Conservation (phyloP, 2,113 vertebrate species). For the Pachyramphus minor region DNA sequence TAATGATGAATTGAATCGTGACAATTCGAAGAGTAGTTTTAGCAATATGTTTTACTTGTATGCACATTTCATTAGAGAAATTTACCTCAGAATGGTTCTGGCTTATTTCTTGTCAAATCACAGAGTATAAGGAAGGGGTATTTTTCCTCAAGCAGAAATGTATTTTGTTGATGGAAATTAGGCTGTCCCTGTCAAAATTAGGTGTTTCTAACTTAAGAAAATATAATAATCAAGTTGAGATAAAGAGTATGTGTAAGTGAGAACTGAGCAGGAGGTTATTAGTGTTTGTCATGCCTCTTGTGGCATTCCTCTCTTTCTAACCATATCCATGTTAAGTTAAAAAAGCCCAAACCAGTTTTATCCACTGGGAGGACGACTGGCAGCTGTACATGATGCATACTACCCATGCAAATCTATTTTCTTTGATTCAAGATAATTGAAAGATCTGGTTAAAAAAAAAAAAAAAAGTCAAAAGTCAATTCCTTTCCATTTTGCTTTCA, state of each 20-base stretch:
- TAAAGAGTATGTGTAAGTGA: background rate
- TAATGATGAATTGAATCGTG: background rate
- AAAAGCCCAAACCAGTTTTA: background rate
- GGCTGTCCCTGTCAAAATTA: background rate
- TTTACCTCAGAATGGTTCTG: background rate
- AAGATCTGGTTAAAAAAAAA: background rate
- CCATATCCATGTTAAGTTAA: background rate
- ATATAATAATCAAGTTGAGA: background rate
- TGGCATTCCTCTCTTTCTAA: constrained; percentile 1
- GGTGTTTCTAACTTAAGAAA: background rate
- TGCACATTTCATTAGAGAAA: background rate
- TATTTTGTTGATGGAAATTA: background rate
- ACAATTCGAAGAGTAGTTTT: background rate
- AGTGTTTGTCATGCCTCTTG: constrained; percentile 46
- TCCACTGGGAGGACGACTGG: background rate
- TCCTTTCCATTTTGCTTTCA: background rate
- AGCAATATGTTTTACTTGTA: background rate
- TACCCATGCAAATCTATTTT: background rate
- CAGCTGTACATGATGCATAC: background rate
- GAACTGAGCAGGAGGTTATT: constrained; percentile 26
- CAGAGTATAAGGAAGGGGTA: constrained; percentile 37
- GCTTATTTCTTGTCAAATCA: background rate
- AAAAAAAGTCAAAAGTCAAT: background rate
- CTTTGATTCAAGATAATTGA: background rate
- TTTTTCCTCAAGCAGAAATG: background rate